Percentiles rank a stretch among this genome's conserved stretches.
Evolutionary conservation across 2,888 invertebrate species (phyloP).

Genomic region (Brachypalpus laphriformis): DNA sequence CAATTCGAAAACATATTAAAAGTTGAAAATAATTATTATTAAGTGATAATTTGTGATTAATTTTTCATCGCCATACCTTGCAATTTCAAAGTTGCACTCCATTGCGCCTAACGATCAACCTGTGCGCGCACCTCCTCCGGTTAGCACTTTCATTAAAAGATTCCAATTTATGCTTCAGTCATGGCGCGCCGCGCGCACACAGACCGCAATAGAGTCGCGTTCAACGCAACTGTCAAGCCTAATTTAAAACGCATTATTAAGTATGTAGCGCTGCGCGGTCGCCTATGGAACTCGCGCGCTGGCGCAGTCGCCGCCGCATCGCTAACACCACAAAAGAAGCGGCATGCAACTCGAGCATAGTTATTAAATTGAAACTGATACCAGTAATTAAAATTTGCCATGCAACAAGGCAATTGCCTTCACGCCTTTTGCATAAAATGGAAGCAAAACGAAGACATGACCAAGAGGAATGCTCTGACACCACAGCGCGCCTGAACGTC

Average conservation of each 20-base stretch:
- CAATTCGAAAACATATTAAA: slow-evolving; percentile 46
- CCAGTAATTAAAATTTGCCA: slow-evolving; percentile 73
- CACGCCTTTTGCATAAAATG: slow-evolving; percentile 63
- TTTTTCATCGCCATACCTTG: slow-evolving; percentile 59
- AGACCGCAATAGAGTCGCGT: slow-evolving; percentile 35
- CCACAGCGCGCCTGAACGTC: slow-evolving; percentile 35
- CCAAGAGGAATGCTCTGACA: not conserved
- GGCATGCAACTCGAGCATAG: slow-evolving; percentile 57
- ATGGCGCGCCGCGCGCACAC: not conserved
- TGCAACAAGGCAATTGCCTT: slow-evolving; percentile 70
- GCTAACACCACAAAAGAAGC: slow-evolving; percentile 59
- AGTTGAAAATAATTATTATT: slow-evolving; percentile 59
- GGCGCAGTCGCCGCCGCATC: slow-evolving; percentile 3
- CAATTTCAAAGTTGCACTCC: slow-evolving; percentile 49
- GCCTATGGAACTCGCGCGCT: slow-evolving; percentile 13
- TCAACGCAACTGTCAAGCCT: slow-evolving; percentile 71
- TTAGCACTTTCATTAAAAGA: slow-evolving; percentile 36
- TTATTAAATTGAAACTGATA: slow-evolving; percentile 74
- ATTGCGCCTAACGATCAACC: slow-evolving; percentile 39
- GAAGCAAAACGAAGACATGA: slow-evolving; percentile 1
- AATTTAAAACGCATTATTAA: slow-evolving; percentile 74
- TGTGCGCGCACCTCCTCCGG: slow-evolving; percentile 42
- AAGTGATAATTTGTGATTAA: slow-evolving; percentile 74
- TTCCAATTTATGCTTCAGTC: slow-evolving; percentile 53
- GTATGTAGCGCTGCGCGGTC: slow-evolving; percentile 9